Conservation (phyloP, 2,888 invertebrate genomes). For the Thyatira batis region DNA sequence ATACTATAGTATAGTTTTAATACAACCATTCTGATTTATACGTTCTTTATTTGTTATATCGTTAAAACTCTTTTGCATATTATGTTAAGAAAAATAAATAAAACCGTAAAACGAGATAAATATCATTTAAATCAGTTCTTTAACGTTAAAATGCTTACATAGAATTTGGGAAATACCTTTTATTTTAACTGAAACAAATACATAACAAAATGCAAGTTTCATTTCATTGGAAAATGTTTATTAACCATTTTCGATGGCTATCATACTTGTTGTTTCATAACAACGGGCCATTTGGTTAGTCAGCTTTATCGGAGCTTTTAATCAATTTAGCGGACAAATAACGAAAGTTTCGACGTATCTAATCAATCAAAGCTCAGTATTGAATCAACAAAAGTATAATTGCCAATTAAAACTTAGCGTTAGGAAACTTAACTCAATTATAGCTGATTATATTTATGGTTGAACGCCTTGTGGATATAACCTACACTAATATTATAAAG, state of each 20-base stretch:
- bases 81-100: too few species aligned
- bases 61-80: too few species aligned
- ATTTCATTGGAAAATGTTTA: not conserved
- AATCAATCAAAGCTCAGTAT: not conserved
- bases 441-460: not conserved
- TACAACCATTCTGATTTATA: too few species aligned
- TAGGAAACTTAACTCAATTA: slow-evolving; percentile 3
- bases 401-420: slow-evolving; percentile 6
- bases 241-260: not conserved
- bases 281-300: not conserved
- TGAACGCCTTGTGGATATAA: not conserved
- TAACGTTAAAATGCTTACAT: too few species aligned
- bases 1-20: too few species aligned
- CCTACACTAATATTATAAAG: too few species aligned
- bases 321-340: not conserved
- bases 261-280: not conserved
- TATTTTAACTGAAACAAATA: not conserved
- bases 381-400: slow-evolving; percentile 4
- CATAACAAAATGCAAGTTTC: not conserved
- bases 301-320: not conserved
- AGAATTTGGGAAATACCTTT: too few species aligned
- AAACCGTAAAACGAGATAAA: too few species aligned
- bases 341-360: not conserved
- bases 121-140: too few species aligned
- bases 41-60: too few species aligned